Evolutionary conservation across 1,140 invertebrate genomes (phyloP), one percentile per base, ranked within the genome.

Genomic region (Heliconius hewitsoni): DNA sequence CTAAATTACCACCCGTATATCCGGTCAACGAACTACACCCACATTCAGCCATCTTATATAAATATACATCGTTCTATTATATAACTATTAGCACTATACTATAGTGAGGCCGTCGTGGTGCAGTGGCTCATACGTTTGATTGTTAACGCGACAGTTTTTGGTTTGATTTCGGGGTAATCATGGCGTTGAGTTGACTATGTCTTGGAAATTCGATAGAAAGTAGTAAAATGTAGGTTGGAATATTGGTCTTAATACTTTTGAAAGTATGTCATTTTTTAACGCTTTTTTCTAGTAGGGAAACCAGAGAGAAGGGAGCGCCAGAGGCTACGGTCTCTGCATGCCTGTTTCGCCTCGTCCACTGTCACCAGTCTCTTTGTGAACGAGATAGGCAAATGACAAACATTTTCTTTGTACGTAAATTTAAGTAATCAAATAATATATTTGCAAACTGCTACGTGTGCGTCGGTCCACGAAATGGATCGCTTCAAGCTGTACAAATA

Each of bases 1-100:
- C 80, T 80, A 82, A 80, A 89, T 87, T 84, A 86, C 82, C 81
- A 76, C 84, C 86, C 83, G 85, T 82, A 89, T 84, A 76, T 82
- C 84, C 85, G 86, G 85, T 84, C 87, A 85, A 82, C 75, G 86
- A 85, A 82, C 85, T 72, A 76, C 66, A 71, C 78, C 79, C 76
- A 77, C 77, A 77, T 74, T 66, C 27, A 66, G 27, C 27, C 3
- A 30, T 66, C 60, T 18, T 66, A 66, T 23, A 60, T 60, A 23
- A 60, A 60, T 60, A 60, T 11, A 60, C n/a, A 30, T 16, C 23
- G 11, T 23, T 66, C 16, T 66, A 66, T 66, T 66, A 66, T 66
- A 66, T 66, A 66, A 66, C 23, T 66, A 66, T 30, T 66, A 60
- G 27, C 60, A 27, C 23, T 27, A 30, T 66, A 66, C n/a, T 57